These are phyloP conservation scores for Scytalopus superciliaris DNA, from an alignment of 2,113 vertebrate genomes.

Conservation along the genomic window DNA sequence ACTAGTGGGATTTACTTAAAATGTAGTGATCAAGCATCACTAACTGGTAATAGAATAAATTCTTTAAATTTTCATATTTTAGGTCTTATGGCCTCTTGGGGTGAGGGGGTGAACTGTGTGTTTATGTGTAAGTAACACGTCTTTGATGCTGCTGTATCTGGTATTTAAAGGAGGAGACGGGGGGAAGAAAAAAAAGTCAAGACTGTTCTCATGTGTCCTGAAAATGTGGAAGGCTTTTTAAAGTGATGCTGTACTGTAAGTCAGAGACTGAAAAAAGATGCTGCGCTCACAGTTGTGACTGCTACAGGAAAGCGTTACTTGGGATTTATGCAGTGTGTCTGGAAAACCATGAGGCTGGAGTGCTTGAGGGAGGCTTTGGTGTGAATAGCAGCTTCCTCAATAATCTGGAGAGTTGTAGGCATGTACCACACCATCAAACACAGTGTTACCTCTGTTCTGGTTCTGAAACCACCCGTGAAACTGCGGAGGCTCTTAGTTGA, in stretches of 20 bases:
- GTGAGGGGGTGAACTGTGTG: not conserved
- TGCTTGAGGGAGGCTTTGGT: not conserved
- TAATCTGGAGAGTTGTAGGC: not conserved
- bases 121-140: not conserved
- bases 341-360: not conserved
- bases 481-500: not conserved
- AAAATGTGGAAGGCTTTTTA: not conserved
- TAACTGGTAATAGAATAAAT: not conserved
- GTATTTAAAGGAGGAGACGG: not conserved
- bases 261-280: not conserved
- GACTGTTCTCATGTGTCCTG: not conserved
- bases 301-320: not conserved
- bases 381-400: not conserved
- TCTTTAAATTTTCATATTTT: not conserved
- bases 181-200: not conserved
- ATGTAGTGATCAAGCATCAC: not conserved
- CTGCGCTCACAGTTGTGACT: constrained; percentile 34
- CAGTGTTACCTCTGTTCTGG: not conserved
- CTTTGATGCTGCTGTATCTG: not conserved
- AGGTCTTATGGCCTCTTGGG: not conserved
- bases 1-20: not conserved
- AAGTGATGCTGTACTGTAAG: constrained; percentile 11
- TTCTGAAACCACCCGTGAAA: not conserved
- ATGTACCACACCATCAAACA: not conserved
- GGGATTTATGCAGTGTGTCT: constrained; percentile 13